Evolutionary conservation across 2,888 invertebrate species (phyloP).

Genomic region (Scotopteryx bipunctaria): DNA sequence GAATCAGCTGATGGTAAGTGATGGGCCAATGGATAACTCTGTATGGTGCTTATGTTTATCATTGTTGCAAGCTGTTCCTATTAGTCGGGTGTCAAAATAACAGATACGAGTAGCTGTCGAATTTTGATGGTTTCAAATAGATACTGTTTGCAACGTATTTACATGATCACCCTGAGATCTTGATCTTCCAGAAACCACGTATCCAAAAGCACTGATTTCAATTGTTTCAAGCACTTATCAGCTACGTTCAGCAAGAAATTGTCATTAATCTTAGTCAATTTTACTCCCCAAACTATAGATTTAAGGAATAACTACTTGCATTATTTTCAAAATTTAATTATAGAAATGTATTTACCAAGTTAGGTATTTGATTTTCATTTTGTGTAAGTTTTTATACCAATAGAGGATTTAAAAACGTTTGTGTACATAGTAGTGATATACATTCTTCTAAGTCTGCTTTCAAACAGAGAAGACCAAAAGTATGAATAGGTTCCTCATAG

Average conservation of each 20-base stretch:
- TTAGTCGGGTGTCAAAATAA: no score
- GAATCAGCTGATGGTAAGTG: constrained; percentile 16
- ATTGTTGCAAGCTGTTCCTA: no score
- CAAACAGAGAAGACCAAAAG: constrained; percentile 28
- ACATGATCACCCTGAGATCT: not conserved
- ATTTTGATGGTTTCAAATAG: no score
- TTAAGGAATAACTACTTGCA: constrained; percentile 41
- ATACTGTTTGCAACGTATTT: no score
- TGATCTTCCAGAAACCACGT: not conserved
- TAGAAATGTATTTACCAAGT: not conserved
- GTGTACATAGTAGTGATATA: constrained; percentile 76
- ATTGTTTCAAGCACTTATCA: constrained; percentile 22
- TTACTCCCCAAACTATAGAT: constrained; percentile 67
- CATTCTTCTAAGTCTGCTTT: constrained; percentile 52
- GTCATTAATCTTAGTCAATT: constrained; percentile 76
- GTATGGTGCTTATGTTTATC: no score
- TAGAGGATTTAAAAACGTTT: constrained; percentile 43
- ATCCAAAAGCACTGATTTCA: constrained; percentile 1
- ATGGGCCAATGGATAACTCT: no score
- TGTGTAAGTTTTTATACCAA: constrained; percentile 33
- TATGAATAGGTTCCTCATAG: not conserved
- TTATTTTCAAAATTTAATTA: not conserved
- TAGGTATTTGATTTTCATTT: constrained; percentile 24
- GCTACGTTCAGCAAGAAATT: constrained; percentile 45
- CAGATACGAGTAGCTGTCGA: no score